A percentile compares a stretch with the other conserved stretches of the same genome.
phyloP scores from a whole-genome alignment of 2,113 vertebrate species.

The Morone saxatilis region DNA sequence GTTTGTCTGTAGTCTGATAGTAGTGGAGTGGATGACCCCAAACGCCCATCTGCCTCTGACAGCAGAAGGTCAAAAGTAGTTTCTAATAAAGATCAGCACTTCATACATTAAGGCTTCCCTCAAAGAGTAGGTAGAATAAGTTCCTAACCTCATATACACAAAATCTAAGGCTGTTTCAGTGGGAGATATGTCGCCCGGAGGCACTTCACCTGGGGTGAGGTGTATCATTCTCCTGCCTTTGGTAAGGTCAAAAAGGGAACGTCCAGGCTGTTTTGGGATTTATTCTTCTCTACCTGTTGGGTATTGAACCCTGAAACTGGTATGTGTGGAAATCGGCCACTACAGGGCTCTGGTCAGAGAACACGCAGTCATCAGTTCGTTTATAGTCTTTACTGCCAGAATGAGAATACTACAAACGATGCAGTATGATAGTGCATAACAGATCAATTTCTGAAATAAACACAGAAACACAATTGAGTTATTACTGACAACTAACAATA shows the following conservation, averaged over 20 bases:
- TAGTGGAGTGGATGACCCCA: slow-evolving; percentile 37
- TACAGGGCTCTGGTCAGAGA: too few species aligned
- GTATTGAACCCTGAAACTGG: too few species aligned
- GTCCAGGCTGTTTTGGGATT: background rate
- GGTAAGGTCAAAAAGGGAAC: slow-evolving; percentile 5
- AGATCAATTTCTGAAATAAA: too few species aligned
- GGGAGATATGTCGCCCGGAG: slow-evolving; percentile 45
- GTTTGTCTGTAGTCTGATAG: slow-evolving; percentile 2
- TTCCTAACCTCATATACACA: slow-evolving; percentile 20
- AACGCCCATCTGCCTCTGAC: slow-evolving; percentile 41
- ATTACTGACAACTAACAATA: too few species aligned
- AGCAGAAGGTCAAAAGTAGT: slow-evolving; percentile 31
- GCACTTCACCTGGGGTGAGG: background rate
- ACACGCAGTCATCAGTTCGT: too few species aligned
- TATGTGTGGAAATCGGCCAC: too few species aligned
- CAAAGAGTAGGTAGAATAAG: slow-evolving; percentile 14
- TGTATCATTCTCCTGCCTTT: slow-evolving; percentile 1
- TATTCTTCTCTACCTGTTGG: background rate
- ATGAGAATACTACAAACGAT: too few species aligned
- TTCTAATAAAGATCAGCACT: slow-evolving; percentile 49
- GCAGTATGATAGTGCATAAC: too few species aligned
- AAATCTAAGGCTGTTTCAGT: slow-evolving; percentile 39
- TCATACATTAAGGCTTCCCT: slow-evolving; percentile 28
- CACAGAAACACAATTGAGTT: too few species aligned
- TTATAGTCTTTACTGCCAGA: too few species aligned